Base-by-base conservation (phyloP, 2,888 invertebrate species). In the Opisthograptis luteolata region DNA sequence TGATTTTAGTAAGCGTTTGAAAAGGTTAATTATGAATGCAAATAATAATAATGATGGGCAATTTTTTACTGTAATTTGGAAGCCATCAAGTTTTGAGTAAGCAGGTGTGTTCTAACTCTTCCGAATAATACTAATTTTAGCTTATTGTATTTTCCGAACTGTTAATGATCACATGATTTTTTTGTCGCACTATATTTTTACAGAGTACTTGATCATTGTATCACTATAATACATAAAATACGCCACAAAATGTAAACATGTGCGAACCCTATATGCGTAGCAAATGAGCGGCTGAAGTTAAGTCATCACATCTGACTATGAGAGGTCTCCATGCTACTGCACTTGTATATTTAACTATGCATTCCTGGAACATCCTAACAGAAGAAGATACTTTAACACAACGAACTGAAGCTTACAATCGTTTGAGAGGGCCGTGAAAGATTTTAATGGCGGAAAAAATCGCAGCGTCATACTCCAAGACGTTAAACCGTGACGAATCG, bases 401-500 rank as follows among this genome's bases (percentile, higher is more conserved):
- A 2, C 7, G 8, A 51, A 24, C 24, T 31, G 9, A 24, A 53
- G 52, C 7, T 55, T 19, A 42, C 6, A 34, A 25, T 37, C 0
- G 4, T 19, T 22, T 15, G 34, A 37, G 37, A 19, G 1, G 17
- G 27, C 37, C 27, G 55, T 60, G 56, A 60, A 59, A 57, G n/a
- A 45, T 64, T 70, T 68, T 77, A 72, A 75, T 75, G 68, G 75
- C 73, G 75, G 74, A 81, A 84, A 77, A 87, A 87, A 84, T 81
- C 71, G 84, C 86, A 73, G 48, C 79, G 86, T 88, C 88, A 89
- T 84, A 77, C 70, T 46, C 77, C 68, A 60, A 75, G 75, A 81
- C 76, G 79, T 76, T 69, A 67, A 74, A 76, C 75, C 84, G 84
- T 81, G 81, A 82, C 88, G 81, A 86, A 88, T 79, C 70, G 78